Percentiles rank a stretch among this genome's conserved stretches.
These are phyloP conservation scores for Mesitornis unicolor DNA, from an alignment of 2,113 vertebrate species.

Conservation along the genomic window DNA sequence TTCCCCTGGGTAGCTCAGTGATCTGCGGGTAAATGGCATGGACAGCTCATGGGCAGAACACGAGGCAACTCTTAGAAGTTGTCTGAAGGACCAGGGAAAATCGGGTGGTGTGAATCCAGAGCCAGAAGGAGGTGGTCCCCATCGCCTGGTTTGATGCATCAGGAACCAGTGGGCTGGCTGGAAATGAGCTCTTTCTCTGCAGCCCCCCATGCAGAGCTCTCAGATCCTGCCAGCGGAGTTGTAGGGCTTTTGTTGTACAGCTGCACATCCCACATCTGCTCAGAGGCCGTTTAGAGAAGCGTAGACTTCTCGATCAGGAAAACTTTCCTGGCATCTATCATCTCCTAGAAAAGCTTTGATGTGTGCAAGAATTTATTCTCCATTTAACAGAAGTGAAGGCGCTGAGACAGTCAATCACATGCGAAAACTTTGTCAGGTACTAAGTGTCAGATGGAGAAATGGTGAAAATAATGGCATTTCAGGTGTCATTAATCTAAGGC, in stretches of 20 bases:
- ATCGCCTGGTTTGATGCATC: neutral
- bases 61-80: neutral
- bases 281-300: neutral
- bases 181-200: neutral
- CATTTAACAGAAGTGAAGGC: neutral
- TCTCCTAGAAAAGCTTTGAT: neutral
- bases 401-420: neutral
- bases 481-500: constrained; percentile 38
- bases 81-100: neutral
- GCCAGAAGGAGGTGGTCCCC: neutral
- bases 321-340: neutral
- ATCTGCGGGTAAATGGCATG: neutral
- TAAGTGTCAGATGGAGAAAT: constrained; percentile 1
- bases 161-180: neutral
- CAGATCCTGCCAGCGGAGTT: neutral
- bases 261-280: neutral
- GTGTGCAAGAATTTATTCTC: neutral
- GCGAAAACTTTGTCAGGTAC: neutral
- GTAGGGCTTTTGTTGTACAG: neutral
- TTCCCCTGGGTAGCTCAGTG: neutral
- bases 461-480: constrained; percentile 34
- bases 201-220: neutral
- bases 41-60: neutral
- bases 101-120: neutral
- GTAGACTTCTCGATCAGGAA: neutral